A percentile compares a stretch with the other conserved stretches of the same genome.
Evolutionary conservation across 64 coral and sea anemone species (phyloP).

Genomic region (Montipora efflorescens): DNA sequence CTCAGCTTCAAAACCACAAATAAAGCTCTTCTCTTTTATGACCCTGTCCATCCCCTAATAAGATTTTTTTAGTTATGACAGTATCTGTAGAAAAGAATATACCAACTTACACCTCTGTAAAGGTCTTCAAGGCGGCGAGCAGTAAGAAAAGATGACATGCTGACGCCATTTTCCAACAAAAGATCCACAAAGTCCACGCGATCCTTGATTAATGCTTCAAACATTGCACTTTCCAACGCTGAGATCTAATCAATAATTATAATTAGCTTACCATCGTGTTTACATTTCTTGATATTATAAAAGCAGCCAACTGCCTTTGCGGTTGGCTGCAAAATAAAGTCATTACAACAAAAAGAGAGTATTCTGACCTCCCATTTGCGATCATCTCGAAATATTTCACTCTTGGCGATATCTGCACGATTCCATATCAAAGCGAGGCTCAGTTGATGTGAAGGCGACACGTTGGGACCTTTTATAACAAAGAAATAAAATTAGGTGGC

Average conservation of each 20-base stretch:
- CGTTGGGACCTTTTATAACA: slow-evolving; percentile 55
- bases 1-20: no score
- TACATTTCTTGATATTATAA: no score
- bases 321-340: no score
- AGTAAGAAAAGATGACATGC: no score
- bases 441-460: slow-evolving; percentile 75
- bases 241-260: slow-evolving; percentile 15
- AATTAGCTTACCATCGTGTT: background rate
- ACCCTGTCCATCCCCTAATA: no score
- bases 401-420: slow-evolving; percentile 86
- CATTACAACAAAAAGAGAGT: background rate
- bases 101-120: no score
- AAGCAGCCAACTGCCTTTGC: no score
- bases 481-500: no score
- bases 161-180: slow-evolving; percentile 23
- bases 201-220: slow-evolving; percentile 74
- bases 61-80: no score
- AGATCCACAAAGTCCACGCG: slow-evolving; percentile 89
- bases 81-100: no score
- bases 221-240: slow-evolving; percentile 81
- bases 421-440: slow-evolving; percentile 90
- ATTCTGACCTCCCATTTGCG: slow-evolving; percentile 88
- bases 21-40: no score
- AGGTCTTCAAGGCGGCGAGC: no score
- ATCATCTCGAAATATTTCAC: slow-evolving; percentile 88